Evolutionary conservation across 2,797 vertebrate species (phyloP), one percentile per base, ranked within the genome.

Genomic region (Peromyscus attwateri): DNA sequence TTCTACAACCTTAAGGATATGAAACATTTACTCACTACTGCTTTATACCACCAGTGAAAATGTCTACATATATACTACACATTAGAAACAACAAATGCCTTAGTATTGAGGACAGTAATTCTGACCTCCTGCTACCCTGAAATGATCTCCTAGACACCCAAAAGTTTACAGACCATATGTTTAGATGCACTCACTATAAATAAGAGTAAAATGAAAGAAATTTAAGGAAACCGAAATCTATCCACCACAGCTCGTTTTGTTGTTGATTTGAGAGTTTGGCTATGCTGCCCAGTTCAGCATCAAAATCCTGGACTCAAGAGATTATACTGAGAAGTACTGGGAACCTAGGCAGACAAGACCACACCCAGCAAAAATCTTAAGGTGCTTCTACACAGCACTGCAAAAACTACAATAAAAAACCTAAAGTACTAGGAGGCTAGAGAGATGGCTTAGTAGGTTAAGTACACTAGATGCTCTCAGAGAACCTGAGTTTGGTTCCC

Each of bases 351-450:
- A 80, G 25, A 19, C 8, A 80, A n/a, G 43, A 37, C 9, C 43
- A 49, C 7, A 19, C 13, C 34, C 9, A 27, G 23, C 25, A 80
- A 66, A 64, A 66, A 49, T 64, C 43, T 89, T 87, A 87, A 68
- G 23, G 27, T 14, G 37, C 25, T n/a, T 62, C 71, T 62, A 43
- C 55, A 43, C 46, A 93, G 83, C 52, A 88, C 4, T 62, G 13
- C 46, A 95, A 64, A 81, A 94, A 92, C 25, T 79, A 87, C 89
- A 93, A 89, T 16, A 87, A 64, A 89, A 80, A 55, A 82, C 8
- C 21, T 5, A 34, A 68, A 25, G 31, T 34, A 49, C 34, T 1
- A 6, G 27, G 3, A 6, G 3, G 40, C 62, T 25, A 14, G 43
- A 68, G 64, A 85, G 29, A 49, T 49, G 31, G 43, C 43, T 84